phyloP scores from a whole-genome alignment of 2,797 vertebrate species.

The Urocyon cinereoargenteus region DNA sequence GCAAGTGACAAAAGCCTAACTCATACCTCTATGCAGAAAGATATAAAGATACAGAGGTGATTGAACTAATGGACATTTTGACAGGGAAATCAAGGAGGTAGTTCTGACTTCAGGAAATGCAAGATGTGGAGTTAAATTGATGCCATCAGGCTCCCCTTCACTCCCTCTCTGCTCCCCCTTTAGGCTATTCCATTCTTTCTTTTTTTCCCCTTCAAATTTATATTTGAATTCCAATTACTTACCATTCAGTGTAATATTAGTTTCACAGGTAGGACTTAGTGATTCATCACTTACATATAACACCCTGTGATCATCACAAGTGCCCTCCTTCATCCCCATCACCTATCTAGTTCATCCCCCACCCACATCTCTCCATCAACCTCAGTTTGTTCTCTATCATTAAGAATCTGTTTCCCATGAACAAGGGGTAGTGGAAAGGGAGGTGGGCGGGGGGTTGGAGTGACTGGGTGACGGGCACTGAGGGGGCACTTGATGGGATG shows the following conservation, averaged over 20 bases:
- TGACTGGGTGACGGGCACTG: too few relatives aligned
- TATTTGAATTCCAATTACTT: background rate
- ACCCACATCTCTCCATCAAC: background rate
- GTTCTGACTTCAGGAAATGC: background rate
- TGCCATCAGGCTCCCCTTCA: background rate
- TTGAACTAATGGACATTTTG: background rate
- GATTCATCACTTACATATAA: background rate
- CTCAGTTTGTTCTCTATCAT: background rate
- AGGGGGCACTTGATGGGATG: too few relatives aligned
- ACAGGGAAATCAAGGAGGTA: background rate
- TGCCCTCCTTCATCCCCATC: background rate
- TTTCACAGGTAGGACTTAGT: background rate
- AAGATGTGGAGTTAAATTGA: background rate
- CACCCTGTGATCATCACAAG: background rate
- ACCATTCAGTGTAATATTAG: background rate
- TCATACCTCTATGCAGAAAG: background rate
- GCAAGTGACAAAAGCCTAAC: background rate
- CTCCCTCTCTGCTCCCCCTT: background rate
- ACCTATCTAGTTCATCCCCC: background rate
- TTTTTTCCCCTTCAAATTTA: background rate
- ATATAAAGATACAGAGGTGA: rapidly evolving
- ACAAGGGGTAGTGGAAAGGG: too few relatives aligned
- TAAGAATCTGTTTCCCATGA: background rate
- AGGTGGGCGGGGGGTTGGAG: too few relatives aligned
- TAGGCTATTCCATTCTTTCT: background rate